Evolutionary conservation across 2,797 vertebrate genomes (phyloP).

Genomic region (Staurois parvus): DNA sequence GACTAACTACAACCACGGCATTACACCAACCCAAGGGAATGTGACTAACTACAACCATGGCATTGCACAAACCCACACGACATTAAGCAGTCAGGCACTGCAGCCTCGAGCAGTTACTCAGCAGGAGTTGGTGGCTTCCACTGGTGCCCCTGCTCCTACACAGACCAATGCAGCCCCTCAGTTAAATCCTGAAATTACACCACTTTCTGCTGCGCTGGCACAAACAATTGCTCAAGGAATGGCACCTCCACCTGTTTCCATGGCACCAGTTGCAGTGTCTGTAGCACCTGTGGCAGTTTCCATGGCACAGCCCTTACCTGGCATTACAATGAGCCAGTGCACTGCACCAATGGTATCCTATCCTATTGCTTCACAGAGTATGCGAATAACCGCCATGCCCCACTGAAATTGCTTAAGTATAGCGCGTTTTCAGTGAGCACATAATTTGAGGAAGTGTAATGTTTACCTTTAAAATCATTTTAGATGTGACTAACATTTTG

Average conservation of each 20-base stretch:
- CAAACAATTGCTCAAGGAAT: slow-evolving; percentile 96
- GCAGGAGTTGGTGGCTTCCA: slow-evolving; percentile 89
- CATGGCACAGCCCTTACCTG: slow-evolving; percentile 90
- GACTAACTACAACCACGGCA: slow-evolving; percentile 95
- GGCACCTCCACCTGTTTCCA: slow-evolving; percentile 90
- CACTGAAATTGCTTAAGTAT: slow-evolving; percentile 76
- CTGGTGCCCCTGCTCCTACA: slow-evolving; percentile 82
- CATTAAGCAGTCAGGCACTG: slow-evolving; percentile 93
- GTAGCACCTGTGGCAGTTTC: slow-evolving; percentile 94
- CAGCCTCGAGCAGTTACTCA: slow-evolving; percentile 91
- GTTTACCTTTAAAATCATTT: background rate
- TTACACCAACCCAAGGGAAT: slow-evolving; percentile 89
- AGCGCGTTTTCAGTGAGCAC: background rate
- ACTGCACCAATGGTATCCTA: slow-evolving; percentile 97
- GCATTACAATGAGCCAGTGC: slow-evolving; percentile 96
- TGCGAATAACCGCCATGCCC: slow-evolving; percentile 95
- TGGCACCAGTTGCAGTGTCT: slow-evolving; percentile 94
- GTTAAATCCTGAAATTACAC: slow-evolving; percentile 92
- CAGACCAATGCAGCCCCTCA: slow-evolving; percentile 87
- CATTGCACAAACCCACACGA: slow-evolving; percentile 98
- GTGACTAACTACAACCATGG: slow-evolving; percentile 90
- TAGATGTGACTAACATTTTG: background rate
- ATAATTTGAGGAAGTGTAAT: background rate
- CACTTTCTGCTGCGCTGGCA: slow-evolving; percentile 90
- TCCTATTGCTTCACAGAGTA: slow-evolving; percentile 96